Evolutionary conservation across 2,113 vertebrate genomes (phyloP).

Genomic region (Pelecanoides urinatrix): DNA sequence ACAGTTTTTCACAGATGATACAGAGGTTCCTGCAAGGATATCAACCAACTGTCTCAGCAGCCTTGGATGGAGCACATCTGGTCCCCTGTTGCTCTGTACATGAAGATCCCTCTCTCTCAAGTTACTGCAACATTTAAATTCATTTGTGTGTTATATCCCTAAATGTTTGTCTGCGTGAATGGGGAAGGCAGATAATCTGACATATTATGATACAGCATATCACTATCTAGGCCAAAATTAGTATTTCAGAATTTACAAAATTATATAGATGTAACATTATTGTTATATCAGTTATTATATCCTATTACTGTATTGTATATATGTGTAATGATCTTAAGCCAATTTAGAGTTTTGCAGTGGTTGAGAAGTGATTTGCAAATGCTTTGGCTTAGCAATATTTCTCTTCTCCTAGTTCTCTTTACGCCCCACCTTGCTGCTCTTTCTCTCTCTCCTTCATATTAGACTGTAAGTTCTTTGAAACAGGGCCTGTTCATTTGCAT

Average conservation of each 20-base stretch:
- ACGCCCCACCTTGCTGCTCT: fast-evolving
- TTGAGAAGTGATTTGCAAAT: neutral
- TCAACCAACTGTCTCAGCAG: neutral
- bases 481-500: conserved; percentile 34
- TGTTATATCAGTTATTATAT: neutral
- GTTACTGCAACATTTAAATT: neutral
- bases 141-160: neutral
- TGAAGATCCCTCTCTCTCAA: neutral
- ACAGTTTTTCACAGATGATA: neutral
- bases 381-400: neutral
- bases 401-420: neutral
- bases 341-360: neutral
- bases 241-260: neutral
- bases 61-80: neutral
- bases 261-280: neutral
- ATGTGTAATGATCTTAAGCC: neutral
- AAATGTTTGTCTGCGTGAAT: neutral
- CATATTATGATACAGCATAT: neutral
- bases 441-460: neutral
- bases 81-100: neutral
- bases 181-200: neutral
- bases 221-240: neutral
- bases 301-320: neutral
- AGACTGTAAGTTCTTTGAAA: conserved; percentile 17
- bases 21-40: neutral